These are phyloP conservation scores for Sinocyclocheilus anshuiensis DNA, from an alignment of 2,113 vertebrate genomes.

Conservation along the genomic window DNA sequence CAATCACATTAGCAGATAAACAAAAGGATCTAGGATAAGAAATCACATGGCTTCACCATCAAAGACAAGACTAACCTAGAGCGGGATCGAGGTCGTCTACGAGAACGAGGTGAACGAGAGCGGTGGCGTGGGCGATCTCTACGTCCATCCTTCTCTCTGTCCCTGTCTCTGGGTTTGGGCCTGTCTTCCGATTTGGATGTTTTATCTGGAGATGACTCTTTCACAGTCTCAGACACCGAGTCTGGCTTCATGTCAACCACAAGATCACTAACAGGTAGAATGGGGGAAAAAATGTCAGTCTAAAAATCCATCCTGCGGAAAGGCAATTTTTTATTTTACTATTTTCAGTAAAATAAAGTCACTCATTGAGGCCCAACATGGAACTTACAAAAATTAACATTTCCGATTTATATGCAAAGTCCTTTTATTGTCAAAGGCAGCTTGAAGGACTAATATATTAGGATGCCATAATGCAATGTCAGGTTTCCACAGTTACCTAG, in stretches of 20 bases:
- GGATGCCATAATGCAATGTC: neutral
- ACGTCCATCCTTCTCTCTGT: conserved; percentile 86
- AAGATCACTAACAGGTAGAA: conserved; percentile 79
- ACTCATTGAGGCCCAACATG: neutral
- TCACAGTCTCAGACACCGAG: conserved; percentile 79
- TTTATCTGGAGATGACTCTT: conserved; percentile 87
- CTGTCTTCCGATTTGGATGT: conserved; percentile 80
- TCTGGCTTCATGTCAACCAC: conserved; percentile 85
- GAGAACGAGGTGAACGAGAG: conserved; percentile 83
- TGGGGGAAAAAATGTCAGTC: neutral
- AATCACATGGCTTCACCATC: neutral
- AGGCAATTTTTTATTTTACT: no score
- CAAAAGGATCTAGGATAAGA: neutral
- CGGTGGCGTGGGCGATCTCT: conserved; percentile 82
- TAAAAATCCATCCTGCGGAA: no score
- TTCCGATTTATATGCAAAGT: neutral
- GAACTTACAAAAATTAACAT: neutral
- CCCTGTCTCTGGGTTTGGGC: conserved; percentile 74
- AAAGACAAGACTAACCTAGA: conserved; percentile 79
- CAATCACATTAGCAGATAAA: neutral
- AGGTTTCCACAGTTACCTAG: conserved; percentile 71
- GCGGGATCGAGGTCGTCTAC: conserved; percentile 87
- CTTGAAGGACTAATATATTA: neutral
- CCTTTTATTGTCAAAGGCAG: neutral
- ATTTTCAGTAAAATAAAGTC: neutral